These are phyloP conservation scores for Ennomos quercinarius DNA, from an alignment of 2,888 invertebrate species.

Conservation along the genomic window DNA sequence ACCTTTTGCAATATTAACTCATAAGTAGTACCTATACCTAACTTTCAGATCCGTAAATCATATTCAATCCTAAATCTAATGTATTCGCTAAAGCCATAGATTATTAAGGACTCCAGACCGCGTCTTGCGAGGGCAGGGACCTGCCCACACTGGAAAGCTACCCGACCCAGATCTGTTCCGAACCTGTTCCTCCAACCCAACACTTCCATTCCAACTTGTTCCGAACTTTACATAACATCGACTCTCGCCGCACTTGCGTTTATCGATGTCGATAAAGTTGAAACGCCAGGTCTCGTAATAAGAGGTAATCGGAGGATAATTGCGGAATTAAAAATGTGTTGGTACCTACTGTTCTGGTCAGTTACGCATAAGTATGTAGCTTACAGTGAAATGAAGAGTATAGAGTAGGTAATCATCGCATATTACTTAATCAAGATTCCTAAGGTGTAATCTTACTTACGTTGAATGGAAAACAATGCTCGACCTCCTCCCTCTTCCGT, in stretches of 20 bases:
- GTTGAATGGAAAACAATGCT: no score
- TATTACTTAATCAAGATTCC: no score
- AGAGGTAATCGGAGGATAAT: conserved; percentile 21
- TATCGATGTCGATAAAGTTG: conserved; percentile 24
- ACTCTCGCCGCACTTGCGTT: conserved; percentile 49
- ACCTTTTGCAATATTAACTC: no score
- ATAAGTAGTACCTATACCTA: no score
- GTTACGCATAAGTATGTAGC: no score
- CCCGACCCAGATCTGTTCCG: conserved; percentile 68
- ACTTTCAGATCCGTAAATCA: not conserved
- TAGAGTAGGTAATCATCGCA: no score
- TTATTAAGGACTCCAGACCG: conserved; percentile 5
- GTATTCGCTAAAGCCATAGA: not conserved
- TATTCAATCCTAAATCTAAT: not conserved
- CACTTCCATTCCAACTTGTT: conserved; percentile 33
- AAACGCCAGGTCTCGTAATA: conserved; percentile 18
- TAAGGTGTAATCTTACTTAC: no score
- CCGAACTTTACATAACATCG: conserved; percentile 59
- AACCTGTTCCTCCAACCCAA: conserved; percentile 31
- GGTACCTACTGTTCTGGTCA: no score
- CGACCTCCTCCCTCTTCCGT: no score
- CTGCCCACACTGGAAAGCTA: conserved; percentile 64
- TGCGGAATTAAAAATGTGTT: conserved; percentile 15
- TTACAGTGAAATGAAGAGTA: no score
- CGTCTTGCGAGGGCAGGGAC: conserved; percentile 52